Evolutionary conservation across 2,797 vertebrate genomes (phyloP).

Genomic region (Chaetodon trifasciatus): DNA sequence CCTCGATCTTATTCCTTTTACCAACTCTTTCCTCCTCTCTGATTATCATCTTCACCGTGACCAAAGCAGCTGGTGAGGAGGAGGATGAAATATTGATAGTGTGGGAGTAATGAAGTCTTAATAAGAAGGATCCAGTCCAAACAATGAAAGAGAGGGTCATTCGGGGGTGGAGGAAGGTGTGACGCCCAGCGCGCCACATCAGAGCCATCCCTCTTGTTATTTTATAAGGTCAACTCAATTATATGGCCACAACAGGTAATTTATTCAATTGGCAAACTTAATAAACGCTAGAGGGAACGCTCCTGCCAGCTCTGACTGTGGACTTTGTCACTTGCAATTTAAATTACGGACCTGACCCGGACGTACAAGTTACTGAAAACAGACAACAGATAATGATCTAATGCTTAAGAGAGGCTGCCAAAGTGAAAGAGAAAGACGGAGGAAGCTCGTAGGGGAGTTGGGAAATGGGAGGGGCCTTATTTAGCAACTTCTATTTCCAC

Average conservation of each 20-base stretch:
- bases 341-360: constrained; percentile 71
- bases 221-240: constrained; percentile 85
- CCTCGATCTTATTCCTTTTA: constrained; percentile 56
- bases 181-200: constrained; percentile 57
- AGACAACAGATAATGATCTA: constrained; percentile 81
- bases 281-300: constrained; percentile 75
- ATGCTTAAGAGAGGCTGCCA: constrained; percentile 64
- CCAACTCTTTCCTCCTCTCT: constrained; percentile 40
- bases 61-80: constrained; percentile 49
- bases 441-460: constrained; percentile 67
- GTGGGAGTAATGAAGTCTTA: constrained; percentile 73
- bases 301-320: constrained; percentile 45
- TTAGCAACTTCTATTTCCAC: constrained; percentile 84
- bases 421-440: constrained; percentile 57
- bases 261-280: constrained; percentile 79
- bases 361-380: constrained; percentile 60
- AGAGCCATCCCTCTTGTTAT: constrained; percentile 77
- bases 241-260: constrained; percentile 75
- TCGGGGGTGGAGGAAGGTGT: constrained; percentile 43
- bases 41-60: constrained; percentile 43
- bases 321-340: constrained; percentile 80
- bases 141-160: constrained; percentile 56
- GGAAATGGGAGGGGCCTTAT: constrained; percentile 78
- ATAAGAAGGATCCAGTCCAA: constrained; percentile 68
- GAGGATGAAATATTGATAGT: constrained; percentile 67